Conservation (phyloP, 2,888 invertebrate genomes). For the Idaea biselata region DNA sequence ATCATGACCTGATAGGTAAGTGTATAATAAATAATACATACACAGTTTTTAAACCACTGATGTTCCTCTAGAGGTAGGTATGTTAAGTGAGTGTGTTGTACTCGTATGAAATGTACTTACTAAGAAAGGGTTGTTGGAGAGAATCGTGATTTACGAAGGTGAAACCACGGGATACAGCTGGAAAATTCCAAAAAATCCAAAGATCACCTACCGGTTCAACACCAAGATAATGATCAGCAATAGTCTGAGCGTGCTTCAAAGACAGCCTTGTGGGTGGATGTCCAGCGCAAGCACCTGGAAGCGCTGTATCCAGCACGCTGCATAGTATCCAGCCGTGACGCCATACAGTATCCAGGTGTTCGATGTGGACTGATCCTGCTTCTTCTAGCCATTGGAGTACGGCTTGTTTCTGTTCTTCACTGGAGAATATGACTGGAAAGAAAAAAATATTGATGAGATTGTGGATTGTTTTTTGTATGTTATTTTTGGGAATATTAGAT, state of each 20-base stretch:
- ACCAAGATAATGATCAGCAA: conserved; percentile 82
- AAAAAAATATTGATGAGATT: background rate
- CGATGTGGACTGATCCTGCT: conserved; percentile 60
- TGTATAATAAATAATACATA: too few species aligned
- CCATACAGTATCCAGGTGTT: conserved; percentile 79
- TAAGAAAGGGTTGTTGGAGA: too few species aligned
- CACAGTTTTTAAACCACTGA: too few species aligned
- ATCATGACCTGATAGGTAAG: too few species aligned
- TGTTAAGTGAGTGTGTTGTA: too few species aligned
- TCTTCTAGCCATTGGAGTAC: conserved; percentile 70
- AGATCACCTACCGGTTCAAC: conserved; percentile 74
- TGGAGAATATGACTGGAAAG: conserved; percentile 67
- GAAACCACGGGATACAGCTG: background rate
- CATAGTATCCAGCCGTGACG: conserved; percentile 82
- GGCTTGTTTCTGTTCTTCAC: conserved; percentile 65
- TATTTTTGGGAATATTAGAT: too few species aligned
- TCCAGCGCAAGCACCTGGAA: conserved; percentile 83
- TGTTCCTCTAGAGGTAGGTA: too few species aligned
- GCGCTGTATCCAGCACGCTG: conserved; percentile 77
- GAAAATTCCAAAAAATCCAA: background rate
- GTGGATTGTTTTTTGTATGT: too few species aligned
- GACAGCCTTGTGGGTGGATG: conserved; percentile 73
- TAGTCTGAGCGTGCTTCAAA: conserved; percentile 78
- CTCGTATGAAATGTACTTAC: too few species aligned
- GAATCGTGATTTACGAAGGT: too few species aligned